phyloP scores from a whole-genome alignment of 2,797 vertebrate genomes.

The Melanotaenia nigrans region DNA sequence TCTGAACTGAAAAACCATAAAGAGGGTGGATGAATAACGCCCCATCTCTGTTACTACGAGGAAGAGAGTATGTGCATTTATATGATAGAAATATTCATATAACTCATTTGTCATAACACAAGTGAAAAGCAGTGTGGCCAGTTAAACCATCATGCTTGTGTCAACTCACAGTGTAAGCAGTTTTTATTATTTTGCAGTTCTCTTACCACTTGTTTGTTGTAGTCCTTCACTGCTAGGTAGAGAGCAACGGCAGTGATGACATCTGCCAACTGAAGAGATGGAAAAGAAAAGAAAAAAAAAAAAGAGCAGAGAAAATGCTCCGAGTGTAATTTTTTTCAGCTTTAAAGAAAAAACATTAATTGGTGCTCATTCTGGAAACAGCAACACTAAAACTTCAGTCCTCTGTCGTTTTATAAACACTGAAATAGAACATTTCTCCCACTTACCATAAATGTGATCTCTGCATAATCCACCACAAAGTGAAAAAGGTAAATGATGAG shows the following conservation, averaged over 20 bases:
- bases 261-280: constrained; percentile 86
- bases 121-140: not conserved
- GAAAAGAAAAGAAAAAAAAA: too few species aligned
- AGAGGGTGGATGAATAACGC: not conserved
- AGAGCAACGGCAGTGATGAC: constrained; percentile 92
- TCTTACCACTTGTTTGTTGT: constrained; percentile 96
- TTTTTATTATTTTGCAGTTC: not conserved
- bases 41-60: not conserved
- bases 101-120: too few species aligned
- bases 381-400: not conserved
- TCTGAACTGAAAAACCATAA: constrained; percentile 85
- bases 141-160: not conserved
- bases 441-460: constrained; percentile 97
- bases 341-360: not conserved
- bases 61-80: not conserved
- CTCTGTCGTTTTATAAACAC: not conserved
- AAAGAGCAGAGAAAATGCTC: not conserved
- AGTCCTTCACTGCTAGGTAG: constrained; percentile 91
- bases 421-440: not conserved
- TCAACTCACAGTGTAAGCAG: too few species aligned
- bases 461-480: constrained; percentile 95
- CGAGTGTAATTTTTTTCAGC: not conserved
- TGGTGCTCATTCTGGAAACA: not conserved
- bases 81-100: not conserved
- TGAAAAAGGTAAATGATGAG: constrained; percentile 97